phyloP scores from a whole-genome alignment of 2,888 invertebrate genomes.

The Cataglyphis rosenhaueri region DNA sequence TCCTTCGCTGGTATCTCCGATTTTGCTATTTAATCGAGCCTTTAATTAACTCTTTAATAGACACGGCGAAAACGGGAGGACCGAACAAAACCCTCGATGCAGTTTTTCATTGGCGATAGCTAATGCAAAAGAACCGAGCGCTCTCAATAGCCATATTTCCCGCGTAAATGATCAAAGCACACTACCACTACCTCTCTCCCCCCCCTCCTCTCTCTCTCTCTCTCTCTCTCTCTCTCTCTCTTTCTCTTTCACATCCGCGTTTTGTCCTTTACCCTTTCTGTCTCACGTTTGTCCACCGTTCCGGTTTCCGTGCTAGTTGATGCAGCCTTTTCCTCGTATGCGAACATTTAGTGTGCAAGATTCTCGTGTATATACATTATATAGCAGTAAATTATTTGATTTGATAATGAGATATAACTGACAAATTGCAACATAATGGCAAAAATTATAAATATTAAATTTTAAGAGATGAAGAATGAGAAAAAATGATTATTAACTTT shows the following conservation, averaged over 20 bases:
- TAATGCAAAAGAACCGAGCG: slow-evolving; percentile 70
- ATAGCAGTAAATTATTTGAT: not conserved
- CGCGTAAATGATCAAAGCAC: slow-evolving; percentile 77
- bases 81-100: slow-evolving; percentile 21
- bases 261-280: slow-evolving; percentile 35
- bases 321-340: slow-evolving; percentile 13
- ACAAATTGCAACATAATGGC: not conserved
- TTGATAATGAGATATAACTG: slow-evolving; percentile 1
- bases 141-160: slow-evolving; percentile 77
- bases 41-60: slow-evolving; percentile 72
- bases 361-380: not conserved
- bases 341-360: not conserved
- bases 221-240: not conserved
- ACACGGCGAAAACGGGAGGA: slow-evolving; percentile 38
- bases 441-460: not conserved
- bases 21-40: slow-evolving; percentile 52
- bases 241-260: slow-evolving; percentile 14
- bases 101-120: slow-evolving; percentile 72
- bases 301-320: slow-evolving; percentile 32
- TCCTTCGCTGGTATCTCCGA: slow-evolving; percentile 47
- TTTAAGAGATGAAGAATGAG: not conserved
- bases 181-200: slow-evolving; percentile 20
- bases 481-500: not conserved
- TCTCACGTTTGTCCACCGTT: slow-evolving; percentile 34
- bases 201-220: not conserved